These are phyloP conservation scores for Anadara kagoshimensis DNA, from an alignment of 1,140 invertebrate genomes.

Conservation along the genomic window DNA sequence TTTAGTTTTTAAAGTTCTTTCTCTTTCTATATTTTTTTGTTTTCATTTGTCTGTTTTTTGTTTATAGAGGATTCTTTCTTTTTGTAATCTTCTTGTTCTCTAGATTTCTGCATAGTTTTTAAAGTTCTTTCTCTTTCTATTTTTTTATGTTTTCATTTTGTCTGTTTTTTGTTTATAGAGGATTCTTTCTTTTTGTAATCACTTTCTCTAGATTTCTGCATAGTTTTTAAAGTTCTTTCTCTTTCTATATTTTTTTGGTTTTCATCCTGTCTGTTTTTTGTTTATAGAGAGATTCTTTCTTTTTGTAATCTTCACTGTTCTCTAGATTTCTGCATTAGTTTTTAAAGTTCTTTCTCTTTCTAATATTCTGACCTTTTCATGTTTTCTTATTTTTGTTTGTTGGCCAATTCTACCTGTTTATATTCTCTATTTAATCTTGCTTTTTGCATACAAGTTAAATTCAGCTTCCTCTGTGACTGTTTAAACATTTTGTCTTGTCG, in stretches of 20 bases:
- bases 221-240: not conserved
- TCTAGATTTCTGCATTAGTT: not conserved
- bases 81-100: not conserved
- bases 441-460: not conserved
- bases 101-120: not conserved
- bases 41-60: constrained; percentile 3
- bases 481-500: not conserved
- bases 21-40: not conserved
- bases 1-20: not conserved
- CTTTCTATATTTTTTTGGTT: not conserved
- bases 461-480: not conserved
- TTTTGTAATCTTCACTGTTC: not conserved
- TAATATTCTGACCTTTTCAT: not conserved
- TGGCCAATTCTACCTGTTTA: too few relatives aligned
- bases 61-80: not conserved
- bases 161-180: constrained; percentile 1
- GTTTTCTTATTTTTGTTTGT: not conserved
- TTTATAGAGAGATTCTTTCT: not conserved
- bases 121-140: not conserved
- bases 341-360: not conserved
- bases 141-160: not conserved
- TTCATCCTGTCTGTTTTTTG: not conserved
- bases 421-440: too few relatives aligned
- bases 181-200: not conserved
- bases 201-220: constrained; percentile 1